Evolutionary conservation across 92 coral and sea anemone genomes (phyloP).

Genomic region (Siderastrea radians): DNA sequence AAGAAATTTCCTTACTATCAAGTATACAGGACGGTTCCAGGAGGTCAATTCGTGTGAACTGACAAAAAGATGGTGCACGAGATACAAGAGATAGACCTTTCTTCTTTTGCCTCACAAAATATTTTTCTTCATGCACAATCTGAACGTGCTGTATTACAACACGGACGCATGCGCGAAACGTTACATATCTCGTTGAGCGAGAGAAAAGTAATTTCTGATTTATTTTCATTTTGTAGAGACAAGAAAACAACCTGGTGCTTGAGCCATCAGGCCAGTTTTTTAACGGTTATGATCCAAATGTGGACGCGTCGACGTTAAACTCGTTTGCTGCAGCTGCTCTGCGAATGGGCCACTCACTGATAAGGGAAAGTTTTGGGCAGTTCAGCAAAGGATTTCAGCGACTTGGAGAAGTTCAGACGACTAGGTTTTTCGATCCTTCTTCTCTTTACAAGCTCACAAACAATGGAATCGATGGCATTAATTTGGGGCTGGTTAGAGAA

Average conservation of each 20-base stretch:
- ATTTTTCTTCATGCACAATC: too few species aligned
- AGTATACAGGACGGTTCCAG: too few species aligned
- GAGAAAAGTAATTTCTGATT: neutral
- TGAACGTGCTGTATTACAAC: too few species aligned
- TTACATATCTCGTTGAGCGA: too few species aligned
- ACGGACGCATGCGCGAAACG: too few species aligned
- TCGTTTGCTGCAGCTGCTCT: constrained; percentile 39
- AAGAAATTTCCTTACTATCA: too few species aligned
- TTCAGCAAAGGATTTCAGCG: neutral
- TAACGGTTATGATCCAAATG: constrained; percentile 11
- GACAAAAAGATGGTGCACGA: too few species aligned
- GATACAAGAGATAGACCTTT: too few species aligned
- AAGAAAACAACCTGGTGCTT: neutral
- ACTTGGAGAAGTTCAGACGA: neutral
- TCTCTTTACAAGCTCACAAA: neutral
- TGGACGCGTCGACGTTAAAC: constrained; percentile 7
- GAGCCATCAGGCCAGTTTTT: constrained; percentile 1
- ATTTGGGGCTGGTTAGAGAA: constrained; percentile 38
- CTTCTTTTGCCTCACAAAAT: too few species aligned
- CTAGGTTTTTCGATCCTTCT: constrained; percentile 37
- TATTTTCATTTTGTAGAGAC: neutral
- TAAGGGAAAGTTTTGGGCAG: constrained; percentile 21
- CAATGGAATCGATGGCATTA: constrained; percentile 28
- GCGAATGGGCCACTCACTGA: constrained; percentile 51
- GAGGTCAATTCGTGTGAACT: too few species aligned